Evolutionary conservation across 2,113 vertebrate species (phyloP).

Genomic region (Grammomys dolichurus): DNA sequence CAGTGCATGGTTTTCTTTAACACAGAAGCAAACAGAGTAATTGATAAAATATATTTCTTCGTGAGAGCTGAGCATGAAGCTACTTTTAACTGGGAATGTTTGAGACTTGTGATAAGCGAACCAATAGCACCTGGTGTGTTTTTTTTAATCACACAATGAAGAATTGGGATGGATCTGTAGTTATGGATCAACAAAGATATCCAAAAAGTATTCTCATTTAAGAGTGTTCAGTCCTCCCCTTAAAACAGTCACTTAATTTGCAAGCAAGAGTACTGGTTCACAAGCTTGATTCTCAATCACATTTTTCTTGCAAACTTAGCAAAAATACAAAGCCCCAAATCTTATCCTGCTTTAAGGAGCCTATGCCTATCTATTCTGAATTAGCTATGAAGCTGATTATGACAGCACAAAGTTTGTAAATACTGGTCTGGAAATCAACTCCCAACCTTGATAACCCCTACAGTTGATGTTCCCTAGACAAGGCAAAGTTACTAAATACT

Average conservation of each 20-base stretch:
- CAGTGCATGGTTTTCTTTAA: not conserved
- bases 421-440: not conserved
- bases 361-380: not conserved
- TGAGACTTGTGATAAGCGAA: not conserved
- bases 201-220: not conserved
- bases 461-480: not conserved
- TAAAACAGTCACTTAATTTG: not conserved
- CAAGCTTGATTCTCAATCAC: not conserved
- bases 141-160: not conserved
- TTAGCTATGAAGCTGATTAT: not conserved
- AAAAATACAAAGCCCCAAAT: not conserved
- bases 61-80: not conserved
- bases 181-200: not conserved
- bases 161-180: not conserved
- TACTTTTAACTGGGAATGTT: not conserved
- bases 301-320: not conserved
- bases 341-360: not conserved
- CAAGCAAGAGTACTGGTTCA: not conserved
- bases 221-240: not conserved
- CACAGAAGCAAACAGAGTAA: not conserved
- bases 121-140: not conserved
- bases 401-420: constrained; percentile 14
- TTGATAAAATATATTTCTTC: not conserved
- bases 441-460: not conserved
- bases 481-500: not conserved